Conservation (phyloP, 2,113 vertebrate genomes). For the Fukomys damarensis region DNA sequence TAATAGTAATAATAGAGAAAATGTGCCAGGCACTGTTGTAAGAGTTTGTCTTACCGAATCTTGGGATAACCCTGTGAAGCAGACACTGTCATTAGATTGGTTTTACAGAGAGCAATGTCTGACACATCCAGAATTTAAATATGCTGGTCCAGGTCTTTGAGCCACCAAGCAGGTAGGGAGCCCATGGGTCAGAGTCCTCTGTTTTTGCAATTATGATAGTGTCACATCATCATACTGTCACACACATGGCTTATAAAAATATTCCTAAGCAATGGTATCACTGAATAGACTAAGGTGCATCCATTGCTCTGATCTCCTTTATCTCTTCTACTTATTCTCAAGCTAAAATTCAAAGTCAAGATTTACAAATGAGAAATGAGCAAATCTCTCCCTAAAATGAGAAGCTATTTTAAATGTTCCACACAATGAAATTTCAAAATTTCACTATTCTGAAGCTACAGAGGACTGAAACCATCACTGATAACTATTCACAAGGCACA, state of each 20-base stretch:
- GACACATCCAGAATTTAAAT: neutral
- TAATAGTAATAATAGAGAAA: neutral
- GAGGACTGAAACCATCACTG: neutral
- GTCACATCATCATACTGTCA: neutral
- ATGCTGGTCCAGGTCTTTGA: neutral
- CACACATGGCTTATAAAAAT: neutral
- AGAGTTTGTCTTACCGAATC: neutral
- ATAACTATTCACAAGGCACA: neutral
- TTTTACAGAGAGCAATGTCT: neutral
- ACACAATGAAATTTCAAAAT: slow-evolving; percentile 46
- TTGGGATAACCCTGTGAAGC: neutral
- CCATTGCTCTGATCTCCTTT: neutral
- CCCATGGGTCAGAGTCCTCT: neutral
- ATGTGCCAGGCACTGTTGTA: neutral
- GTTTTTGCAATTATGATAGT: neutral
- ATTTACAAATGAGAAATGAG: slow-evolving; percentile 1
- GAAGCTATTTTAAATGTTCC: slow-evolving; percentile 23
- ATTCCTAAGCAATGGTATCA: neutral
- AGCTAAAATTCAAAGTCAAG: slow-evolving; percentile 12
- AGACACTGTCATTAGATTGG: neutral
- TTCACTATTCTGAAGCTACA: neutral
- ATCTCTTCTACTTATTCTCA: neutral
- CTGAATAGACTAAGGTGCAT: neutral
- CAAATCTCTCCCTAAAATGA: neutral
- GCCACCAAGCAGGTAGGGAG: neutral